Evolutionary conservation across 2,113 vertebrate genomes (phyloP).

Genomic region (Procavia capensis): DNA sequence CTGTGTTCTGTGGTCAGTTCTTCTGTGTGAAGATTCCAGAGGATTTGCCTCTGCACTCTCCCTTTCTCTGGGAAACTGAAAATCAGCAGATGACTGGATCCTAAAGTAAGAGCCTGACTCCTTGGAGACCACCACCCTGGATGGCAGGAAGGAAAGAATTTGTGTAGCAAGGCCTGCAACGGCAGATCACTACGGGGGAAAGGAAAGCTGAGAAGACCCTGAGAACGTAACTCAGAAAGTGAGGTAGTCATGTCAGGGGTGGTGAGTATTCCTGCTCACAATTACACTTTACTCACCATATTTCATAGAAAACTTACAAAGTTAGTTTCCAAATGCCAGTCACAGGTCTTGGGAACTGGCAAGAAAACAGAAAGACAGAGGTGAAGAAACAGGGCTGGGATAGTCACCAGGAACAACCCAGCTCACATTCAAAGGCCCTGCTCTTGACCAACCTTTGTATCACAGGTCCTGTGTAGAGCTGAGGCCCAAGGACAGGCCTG

Average conservation of each 20-base stretch:
- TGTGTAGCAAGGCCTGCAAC: neutral
- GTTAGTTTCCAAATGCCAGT: neutral
- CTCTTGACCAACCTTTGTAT: neutral
- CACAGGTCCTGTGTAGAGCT: neutral
- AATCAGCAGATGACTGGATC: neutral
- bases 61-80: neutral
- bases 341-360: neutral
- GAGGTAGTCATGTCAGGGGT: neutral
- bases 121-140: neutral
- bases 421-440: neutral
- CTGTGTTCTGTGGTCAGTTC: neutral
- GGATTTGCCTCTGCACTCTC: neutral
- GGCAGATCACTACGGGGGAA: no score
- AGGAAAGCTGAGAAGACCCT: rapidly evolving
- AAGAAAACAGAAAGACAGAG: neutral
- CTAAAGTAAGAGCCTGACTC: neutral
- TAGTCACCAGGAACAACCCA: neutral
- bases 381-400: neutral
- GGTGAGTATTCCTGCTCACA: neutral
- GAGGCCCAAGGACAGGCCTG: neutral
- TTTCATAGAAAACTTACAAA: neutral
- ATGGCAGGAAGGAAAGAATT: neutral
- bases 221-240: neutral
- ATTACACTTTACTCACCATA: rapidly evolving
- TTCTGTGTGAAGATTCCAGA: neutral